Conservation (phyloP, 2,888 invertebrate genomes). For the Dermolepida albohirtum region DNA sequence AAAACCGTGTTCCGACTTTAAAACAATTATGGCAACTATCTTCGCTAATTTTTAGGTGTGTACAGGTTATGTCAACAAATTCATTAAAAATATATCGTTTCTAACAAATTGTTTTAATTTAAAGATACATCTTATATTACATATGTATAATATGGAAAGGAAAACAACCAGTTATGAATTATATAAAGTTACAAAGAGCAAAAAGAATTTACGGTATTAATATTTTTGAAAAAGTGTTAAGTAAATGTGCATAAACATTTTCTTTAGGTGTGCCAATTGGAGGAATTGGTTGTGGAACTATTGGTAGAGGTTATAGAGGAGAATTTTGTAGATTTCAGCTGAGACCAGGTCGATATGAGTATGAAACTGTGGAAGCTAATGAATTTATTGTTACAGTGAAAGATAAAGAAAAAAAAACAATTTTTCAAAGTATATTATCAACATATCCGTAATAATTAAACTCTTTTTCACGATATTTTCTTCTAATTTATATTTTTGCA, state of each 20-base stretch:
- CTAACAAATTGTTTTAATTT: slow-evolving; percentile 52
- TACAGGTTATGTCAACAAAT: slow-evolving; percentile 27
- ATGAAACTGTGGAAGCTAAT: slow-evolving; percentile 84
- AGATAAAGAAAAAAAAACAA: slow-evolving; percentile 74
- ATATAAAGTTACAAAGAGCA: slow-evolving; percentile 75
- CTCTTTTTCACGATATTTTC: background rate
- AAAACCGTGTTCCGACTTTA: slow-evolving; percentile 73
- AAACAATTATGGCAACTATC: slow-evolving; percentile 78
- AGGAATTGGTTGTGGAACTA: slow-evolving; percentile 84
- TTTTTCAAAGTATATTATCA: slow-evolving; percentile 84
- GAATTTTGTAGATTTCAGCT: slow-evolving; percentile 94
- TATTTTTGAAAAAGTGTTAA: background rate
- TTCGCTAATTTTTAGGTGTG: slow-evolving; percentile 78
- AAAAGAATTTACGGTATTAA: slow-evolving; percentile 85
- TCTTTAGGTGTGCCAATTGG: slow-evolving; percentile 83
- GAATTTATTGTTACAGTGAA: slow-evolving; percentile 92
- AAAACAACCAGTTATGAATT: slow-evolving; percentile 83
- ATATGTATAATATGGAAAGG: slow-evolving; percentile 73
- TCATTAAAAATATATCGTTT: slow-evolving; percentile 7
- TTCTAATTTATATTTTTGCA: slow-evolving; percentile 58
- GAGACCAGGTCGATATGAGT: slow-evolving; percentile 89
- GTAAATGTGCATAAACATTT: slow-evolving; percentile 7
- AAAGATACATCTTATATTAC: slow-evolving; percentile 80
- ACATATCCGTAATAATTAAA: slow-evolving; percentile 74
- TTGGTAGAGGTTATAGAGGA: slow-evolving; percentile 91